A percentile compares a stretch with the other conserved stretches of the same genome.
phyloP scores from a whole-genome alignment of 1,140 invertebrate genomes.

The Cylas formicarius region DNA sequence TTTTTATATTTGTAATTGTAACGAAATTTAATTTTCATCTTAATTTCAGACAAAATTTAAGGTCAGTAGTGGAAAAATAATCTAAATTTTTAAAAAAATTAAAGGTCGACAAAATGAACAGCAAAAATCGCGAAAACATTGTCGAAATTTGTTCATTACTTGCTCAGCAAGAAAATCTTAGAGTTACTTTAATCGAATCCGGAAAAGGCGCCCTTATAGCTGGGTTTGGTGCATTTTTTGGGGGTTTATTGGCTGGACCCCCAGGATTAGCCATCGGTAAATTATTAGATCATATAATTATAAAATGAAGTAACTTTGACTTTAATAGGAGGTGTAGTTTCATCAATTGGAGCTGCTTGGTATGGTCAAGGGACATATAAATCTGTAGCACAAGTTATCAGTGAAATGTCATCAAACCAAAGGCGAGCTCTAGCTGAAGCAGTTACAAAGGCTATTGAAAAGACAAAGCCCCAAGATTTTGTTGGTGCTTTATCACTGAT shows the following conservation, averaged over 20 bases:
- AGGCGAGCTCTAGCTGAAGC: conserved; percentile 17
- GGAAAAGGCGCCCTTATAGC: conserved; percentile 27
- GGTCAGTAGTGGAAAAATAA: too few species aligned
- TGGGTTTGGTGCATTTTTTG: conserved; percentile 20
- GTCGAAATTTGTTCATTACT: conserved; percentile 20
- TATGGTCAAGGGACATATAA: conserved; percentile 24
- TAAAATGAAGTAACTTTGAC: background rate
- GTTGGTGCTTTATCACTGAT: conserved; percentile 18
- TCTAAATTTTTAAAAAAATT: too few species aligned
- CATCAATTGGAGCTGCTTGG: conserved; percentile 19
- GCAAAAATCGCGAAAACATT: conserved; percentile 7
- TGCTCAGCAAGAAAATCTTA: conserved; percentile 26
- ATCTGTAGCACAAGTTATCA: conserved; percentile 28
- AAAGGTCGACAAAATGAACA: too few species aligned
- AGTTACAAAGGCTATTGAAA: conserved; percentile 16
- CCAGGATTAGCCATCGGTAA: conserved; percentile 31
- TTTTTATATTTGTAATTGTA: too few species aligned
- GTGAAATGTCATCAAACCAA: conserved; percentile 29
- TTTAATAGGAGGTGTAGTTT: conserved; percentile 26
- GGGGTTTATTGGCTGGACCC: conserved; percentile 29
- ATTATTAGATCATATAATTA: conserved; percentile 9
- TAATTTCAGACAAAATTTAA: too few species aligned
- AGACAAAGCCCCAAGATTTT: conserved; percentile 19
- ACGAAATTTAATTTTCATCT: too few species aligned
- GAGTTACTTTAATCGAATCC: conserved; percentile 25